Base-by-base conservation (phyloP, 2,797 vertebrate genomes). In the Acipenser ruthenus region DNA sequence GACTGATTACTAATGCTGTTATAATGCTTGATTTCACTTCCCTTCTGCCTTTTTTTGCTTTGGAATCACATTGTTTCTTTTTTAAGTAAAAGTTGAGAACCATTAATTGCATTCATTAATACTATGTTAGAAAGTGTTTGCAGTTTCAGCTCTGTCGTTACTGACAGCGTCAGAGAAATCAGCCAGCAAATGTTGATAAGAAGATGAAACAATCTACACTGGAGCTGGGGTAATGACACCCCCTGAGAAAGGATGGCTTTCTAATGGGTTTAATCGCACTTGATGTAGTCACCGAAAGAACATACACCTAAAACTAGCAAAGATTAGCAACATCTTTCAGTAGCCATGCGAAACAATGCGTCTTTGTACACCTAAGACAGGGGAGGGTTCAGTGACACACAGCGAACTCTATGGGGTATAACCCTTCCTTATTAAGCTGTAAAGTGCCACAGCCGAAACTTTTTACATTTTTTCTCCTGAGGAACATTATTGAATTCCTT, bases 241-340 rank as follows among this genome's bases (percentile, higher is more conserved):
- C 37, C 37, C 37, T 37, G 37, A 37, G 5, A 37, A 5, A 37
- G 37, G 4, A 37, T 37, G 37, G 4, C 37, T 37, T 37, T 37
- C 37, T 37, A 37, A 37, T 37, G 5, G 37, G 37, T 37, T 37
- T 50, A 23, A 37, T 37, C 37, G n/a, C 7, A 58, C 10, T n/a
- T 58, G 52, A 18, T 53, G 9, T 12, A 11, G 13, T 15, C 1
- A 18, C 37, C 60, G 12, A n/a, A 18, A 62, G 11, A 60, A 7
- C 13, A 12, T 8, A 18, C 10, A 55, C 12, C 60, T 8, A 8
- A 2, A n/a, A 48, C 5, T 23, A 53, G 47, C 12, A 81, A 75
- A 62, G 63, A 79, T 88, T 85, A 87, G 86, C 84, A 77, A 80
- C 69, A 74, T 75, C 83, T 87, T 89, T 90, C 37, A 37, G 37